phyloP scores from a whole-genome alignment of 2,797 vertebrate genomes.

The Danio tinwini region DNA sequence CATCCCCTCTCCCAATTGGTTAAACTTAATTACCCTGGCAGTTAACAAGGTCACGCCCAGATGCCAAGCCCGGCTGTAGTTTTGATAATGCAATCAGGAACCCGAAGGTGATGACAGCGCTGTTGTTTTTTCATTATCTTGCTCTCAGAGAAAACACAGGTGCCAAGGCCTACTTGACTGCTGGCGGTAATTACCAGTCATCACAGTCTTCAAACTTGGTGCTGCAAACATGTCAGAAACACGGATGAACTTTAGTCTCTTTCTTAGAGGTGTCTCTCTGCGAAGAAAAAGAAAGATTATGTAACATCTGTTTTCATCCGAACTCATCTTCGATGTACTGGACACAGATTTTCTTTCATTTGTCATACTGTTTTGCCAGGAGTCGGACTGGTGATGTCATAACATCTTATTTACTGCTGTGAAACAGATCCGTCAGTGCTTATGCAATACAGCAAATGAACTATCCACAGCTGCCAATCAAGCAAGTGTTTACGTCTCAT shows the following conservation, averaged over 20 bases:
- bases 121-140: conserved; percentile 92
- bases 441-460: neutral
- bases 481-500: neutral
- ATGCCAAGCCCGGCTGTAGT: conserved; percentile 95
- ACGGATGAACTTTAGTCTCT: conserved; percentile 26
- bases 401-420: neutral
- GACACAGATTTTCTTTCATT: neutral
- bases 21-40: conserved; percentile 99
- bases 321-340: neutral
- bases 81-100: conserved; percentile 99
- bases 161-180: conserved; percentile 87
- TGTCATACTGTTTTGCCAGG: conserved; percentile 15
- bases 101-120: conserved; percentile 80
- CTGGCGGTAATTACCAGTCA: conserved; percentile 88
- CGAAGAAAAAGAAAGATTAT: neutral
- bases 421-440: neutral
- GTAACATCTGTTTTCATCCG: conserved; percentile 6
- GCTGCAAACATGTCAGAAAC: conserved; percentile 28
- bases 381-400: neutral
- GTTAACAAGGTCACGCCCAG: conserved; percentile 99
- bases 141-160: conserved; percentile 85
- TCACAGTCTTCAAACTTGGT: conserved; percentile 86
- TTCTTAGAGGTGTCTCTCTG: neutral
- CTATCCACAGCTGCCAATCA: neutral
- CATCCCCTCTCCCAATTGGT: conserved; percentile 99